Percentiles rank a stretch among this genome's conserved stretches.
Conservation (phyloP, 2,888 invertebrate species). For the Chrysodeixis includens region DNA sequence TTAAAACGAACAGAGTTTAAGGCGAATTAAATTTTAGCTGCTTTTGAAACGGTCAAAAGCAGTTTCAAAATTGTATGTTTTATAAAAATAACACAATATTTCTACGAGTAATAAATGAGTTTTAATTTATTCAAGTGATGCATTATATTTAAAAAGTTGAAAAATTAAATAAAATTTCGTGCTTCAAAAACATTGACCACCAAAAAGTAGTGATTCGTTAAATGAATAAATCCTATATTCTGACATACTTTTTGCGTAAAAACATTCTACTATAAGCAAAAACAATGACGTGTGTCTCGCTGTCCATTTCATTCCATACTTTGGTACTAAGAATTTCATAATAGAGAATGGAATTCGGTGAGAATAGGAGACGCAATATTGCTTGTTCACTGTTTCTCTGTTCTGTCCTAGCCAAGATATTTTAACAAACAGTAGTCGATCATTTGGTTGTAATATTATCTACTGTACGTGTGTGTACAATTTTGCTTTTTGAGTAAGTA, state of each 20-base stretch:
- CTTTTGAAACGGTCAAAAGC: conserved; percentile 12
- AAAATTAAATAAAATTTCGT: no score
- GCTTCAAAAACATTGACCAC: no score
- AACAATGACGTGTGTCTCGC: not conserved
- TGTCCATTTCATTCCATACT: not conserved
- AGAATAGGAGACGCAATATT: not conserved
- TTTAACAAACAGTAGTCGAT: not conserved
- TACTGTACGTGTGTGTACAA: no score
- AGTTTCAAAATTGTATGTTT: conserved; percentile 14
- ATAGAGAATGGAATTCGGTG: not conserved
- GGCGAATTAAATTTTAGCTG: conserved; percentile 9
- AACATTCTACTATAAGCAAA: not conserved
- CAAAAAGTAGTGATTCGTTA: no score
- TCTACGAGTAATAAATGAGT: no score
- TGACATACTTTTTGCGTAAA: no score
- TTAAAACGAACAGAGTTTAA: conserved; percentile 12
- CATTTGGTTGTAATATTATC: not conserved
- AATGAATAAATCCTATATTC: no score
- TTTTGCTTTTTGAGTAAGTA: no score
- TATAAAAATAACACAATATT: not conserved
- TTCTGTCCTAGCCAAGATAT: not conserved
- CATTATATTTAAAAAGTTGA: no score
- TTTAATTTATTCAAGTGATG: no score
- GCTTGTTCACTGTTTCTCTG: not conserved
- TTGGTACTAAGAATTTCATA: not conserved